Evolutionary conservation across 1,140 invertebrate species (phyloP).

Genomic region (Wiebesia pumilae): DNA sequence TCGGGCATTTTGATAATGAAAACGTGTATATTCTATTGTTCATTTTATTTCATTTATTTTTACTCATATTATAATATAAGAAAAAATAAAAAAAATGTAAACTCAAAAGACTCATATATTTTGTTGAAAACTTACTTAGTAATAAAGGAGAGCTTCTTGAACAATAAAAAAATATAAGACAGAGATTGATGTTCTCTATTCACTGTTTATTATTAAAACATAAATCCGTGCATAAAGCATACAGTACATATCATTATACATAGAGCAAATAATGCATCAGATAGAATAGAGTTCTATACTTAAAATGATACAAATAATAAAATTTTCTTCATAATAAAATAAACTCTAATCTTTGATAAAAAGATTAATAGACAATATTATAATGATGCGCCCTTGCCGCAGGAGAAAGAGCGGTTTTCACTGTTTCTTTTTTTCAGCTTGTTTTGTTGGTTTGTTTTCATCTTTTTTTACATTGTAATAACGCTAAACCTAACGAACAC

Average conservation of each 20-base stretch:
- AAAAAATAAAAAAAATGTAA: too few species aligned
- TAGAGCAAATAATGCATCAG: constrained; percentile 54
- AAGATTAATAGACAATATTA: constrained; percentile 58
- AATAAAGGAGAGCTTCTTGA: not conserved
- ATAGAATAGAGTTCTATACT: constrained; percentile 51
- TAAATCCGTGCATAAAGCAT: constrained; percentile 56
- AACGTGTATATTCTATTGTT: too few species aligned
- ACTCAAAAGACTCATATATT: too few species aligned
- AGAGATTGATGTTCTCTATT: constrained; percentile 42
- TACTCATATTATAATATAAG: too few species aligned
- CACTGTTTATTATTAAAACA: constrained; percentile 57
- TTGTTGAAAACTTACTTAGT: too few species aligned
- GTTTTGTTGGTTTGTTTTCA: constrained; percentile 33
- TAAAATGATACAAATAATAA: constrained; percentile 55
- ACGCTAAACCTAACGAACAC: constrained; percentile 33
- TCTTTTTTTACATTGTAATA: constrained; percentile 28
- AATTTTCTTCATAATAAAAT: constrained; percentile 66
- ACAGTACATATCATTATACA: constrained; percentile 54
- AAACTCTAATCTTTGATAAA: constrained; percentile 69
- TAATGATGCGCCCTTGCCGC: constrained; percentile 38
- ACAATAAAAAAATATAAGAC: constrained; percentile 24
- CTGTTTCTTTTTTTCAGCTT: constrained; percentile 4
- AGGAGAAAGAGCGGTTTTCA: constrained; percentile 17
- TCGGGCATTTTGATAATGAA: too few species aligned
- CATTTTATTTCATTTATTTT: too few species aligned